phyloP scores from a whole-genome alignment of 2,113 vertebrate species.

The Bagarius yarrelli region DNA sequence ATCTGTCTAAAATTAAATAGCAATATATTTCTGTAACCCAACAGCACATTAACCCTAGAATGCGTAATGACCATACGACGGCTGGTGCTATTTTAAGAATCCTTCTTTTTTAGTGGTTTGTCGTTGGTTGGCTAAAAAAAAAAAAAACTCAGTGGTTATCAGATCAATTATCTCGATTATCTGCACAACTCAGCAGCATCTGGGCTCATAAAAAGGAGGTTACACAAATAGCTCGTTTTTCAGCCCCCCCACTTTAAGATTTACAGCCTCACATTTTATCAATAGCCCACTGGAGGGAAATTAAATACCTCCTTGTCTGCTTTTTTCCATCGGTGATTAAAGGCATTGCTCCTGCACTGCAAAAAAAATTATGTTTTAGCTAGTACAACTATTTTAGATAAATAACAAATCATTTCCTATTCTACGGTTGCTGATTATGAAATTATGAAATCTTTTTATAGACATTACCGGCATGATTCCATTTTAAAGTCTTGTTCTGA shows the following conservation, averaged over 20 bases:
- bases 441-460: not conserved
- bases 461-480: not conserved
- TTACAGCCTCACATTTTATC: not conserved
- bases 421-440: no score
- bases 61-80: not conserved
- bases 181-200: not conserved
- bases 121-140: not conserved
- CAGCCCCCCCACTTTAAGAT: not conserved
- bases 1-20: not conserved
- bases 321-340: not conserved
- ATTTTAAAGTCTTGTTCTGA: not conserved
- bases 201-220: not conserved
- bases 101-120: not conserved
- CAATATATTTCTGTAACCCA: not conserved
- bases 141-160: not conserved
- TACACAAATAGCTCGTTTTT: not conserved
- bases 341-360: not conserved
- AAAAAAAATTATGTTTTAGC: not conserved
- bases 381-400: not conserved
- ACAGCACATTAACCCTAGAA: not conserved
- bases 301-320: not conserved
- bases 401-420: no score
- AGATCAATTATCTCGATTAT: constrained; percentile 9
- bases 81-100: not conserved
- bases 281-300: constrained; percentile 1